Evolutionary conservation across 1,140 invertebrate genomes (phyloP).

Genomic region (Drosophila rufa): DNA sequence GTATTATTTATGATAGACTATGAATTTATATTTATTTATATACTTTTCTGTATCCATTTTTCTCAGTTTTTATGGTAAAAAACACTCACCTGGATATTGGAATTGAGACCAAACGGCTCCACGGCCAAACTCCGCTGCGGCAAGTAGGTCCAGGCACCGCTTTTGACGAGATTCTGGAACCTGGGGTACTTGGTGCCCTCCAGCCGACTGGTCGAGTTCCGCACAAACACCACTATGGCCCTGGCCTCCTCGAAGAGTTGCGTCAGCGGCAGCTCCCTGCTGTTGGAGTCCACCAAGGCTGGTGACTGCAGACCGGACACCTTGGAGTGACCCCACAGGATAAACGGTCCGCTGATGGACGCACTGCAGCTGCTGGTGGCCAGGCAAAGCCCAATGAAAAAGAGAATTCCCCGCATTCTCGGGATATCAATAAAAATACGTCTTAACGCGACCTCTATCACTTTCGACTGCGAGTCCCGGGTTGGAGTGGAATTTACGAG

Average conservation of each 20-base stretch:
- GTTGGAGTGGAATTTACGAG: conserved; percentile 18
- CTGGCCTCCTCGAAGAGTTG: conserved; percentile 76
- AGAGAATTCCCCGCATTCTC: conserved; percentile 59
- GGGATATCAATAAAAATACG: conserved; percentile 11
- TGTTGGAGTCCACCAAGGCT: conserved; percentile 85
- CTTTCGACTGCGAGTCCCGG: conserved; percentile 21
- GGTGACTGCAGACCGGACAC: conserved; percentile 85
- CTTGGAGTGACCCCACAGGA: conserved; percentile 87
- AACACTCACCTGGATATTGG: conserved; percentile 79
- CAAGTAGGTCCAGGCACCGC: conserved; percentile 85
- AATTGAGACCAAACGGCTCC: conserved; percentile 86
- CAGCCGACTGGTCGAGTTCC: conserved; percentile 71
- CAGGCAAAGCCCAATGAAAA: conserved; percentile 48
- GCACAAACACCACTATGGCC: conserved; percentile 78
- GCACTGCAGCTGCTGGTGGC: conserved; percentile 55
- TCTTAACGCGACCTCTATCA: conserved; percentile 7
- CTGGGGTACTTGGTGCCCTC: conserved; percentile 74
- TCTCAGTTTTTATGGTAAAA: background rate
- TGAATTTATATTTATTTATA: conserved; percentile 9
- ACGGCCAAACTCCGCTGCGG: conserved; percentile 86
- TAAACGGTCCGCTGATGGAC: conserved; percentile 85
- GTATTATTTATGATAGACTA: background rate
- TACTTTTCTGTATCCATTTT: conserved; percentile 5
- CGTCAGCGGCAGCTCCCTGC: conserved; percentile 85
- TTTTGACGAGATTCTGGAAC: conserved; percentile 81